phyloP scores from a whole-genome alignment of 2,113 vertebrate species.

The Microtus pennsylvanicus region DNA sequence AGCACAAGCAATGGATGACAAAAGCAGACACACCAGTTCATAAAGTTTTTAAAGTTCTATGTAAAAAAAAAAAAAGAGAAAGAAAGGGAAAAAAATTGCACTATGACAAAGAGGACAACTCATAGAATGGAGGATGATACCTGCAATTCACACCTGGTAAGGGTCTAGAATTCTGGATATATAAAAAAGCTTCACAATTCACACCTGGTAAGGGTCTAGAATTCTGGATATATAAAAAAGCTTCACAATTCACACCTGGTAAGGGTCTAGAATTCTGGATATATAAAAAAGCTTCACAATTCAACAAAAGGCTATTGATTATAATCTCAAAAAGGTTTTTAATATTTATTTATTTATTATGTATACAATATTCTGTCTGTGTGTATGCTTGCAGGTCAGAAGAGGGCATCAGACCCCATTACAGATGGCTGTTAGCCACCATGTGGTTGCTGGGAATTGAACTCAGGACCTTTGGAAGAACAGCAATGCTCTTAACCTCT shows the following conservation, averaged over 20 bases:
- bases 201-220: no score
- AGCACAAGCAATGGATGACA: background rate
- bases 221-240: no score
- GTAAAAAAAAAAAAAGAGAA: background rate
- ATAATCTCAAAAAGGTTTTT: background rate
- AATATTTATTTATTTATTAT: no score
- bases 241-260: background rate
- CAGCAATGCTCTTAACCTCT: no score
- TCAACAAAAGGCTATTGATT: background rate
- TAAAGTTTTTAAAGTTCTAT: slow-evolving; percentile 1
- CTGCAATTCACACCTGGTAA: background rate
- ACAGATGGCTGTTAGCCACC: no score
- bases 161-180: background rate
- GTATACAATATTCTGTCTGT: no score
- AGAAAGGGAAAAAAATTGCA: background rate
- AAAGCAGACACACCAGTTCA: background rate
- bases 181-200: background rate
- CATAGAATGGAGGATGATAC: no score
- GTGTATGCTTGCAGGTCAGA: no score
- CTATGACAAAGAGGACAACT: background rate
- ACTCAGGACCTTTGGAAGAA: no score
- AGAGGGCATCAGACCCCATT: no score
- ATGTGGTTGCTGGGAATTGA: no score
- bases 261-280: background rate
- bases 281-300: background rate